Evolutionary conservation across 2,888 invertebrate species (phyloP).

Genomic region (Hemithea aestivaria): DNA sequence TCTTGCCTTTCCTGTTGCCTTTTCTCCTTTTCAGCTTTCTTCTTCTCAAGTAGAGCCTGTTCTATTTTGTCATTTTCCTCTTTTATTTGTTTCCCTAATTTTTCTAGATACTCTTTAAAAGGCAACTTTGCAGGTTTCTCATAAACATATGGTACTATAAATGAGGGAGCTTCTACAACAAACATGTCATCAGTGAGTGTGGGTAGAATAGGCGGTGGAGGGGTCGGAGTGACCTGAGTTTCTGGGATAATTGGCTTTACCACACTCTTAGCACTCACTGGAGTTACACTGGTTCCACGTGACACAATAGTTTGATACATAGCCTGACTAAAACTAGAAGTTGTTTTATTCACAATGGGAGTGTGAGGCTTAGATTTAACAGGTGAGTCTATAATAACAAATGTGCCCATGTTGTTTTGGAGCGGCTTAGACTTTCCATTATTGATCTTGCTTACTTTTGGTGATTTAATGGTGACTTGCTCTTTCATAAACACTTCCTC

Average conservation of each 20-base stretch:
- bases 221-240: constrained; percentile 29
- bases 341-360: constrained; percentile 69
- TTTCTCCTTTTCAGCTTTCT: constrained; percentile 52
- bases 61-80: constrained; percentile 79
- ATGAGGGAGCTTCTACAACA: constrained; percentile 94
- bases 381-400: constrained; percentile 89
- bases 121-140: constrained; percentile 92
- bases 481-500: constrained; percentile 82
- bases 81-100: constrained; percentile 81
- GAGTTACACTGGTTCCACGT: constrained; percentile 63
- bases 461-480: constrained; percentile 56
- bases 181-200: constrained; percentile 95
- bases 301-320: constrained; percentile 79
- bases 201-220: constrained; percentile 82
- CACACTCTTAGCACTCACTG: constrained; percentile 45
- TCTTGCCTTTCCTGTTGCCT: constrained; percentile 43
- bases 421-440: constrained; percentile 79
- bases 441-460: constrained; percentile 80
- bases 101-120: constrained; percentile 84
- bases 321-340: constrained; percentile 49
- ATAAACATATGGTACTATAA: constrained; percentile 95
- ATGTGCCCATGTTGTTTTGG: constrained; percentile 84
- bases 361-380: constrained; percentile 81
- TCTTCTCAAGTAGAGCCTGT: constrained; percentile 54
- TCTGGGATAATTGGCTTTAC: constrained; percentile 41